Conservation (phyloP, 2,888 invertebrate species). For the Physocephala rufipes region DNA sequence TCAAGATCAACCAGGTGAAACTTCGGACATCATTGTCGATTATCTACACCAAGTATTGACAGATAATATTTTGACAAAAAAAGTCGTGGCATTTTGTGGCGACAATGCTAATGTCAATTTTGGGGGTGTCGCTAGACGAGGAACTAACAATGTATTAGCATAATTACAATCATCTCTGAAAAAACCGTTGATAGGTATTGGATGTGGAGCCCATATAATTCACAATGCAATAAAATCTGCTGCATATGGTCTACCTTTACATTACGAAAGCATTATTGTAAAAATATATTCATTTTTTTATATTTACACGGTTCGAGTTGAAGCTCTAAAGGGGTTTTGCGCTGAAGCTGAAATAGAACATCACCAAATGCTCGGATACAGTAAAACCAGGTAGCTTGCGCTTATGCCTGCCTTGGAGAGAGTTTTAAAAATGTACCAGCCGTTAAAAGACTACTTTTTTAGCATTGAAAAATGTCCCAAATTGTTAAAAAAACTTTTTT, state of each 20-base stretch:
- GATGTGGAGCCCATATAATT: constrained; percentile 38
- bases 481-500: constrained; percentile 32
- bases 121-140: constrained; percentile 34
- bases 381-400: constrained; percentile 39
- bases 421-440: constrained; percentile 35
- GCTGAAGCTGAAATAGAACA: constrained; percentile 37
- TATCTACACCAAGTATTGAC: constrained; percentile 18
- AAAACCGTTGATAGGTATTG: constrained; percentile 38
- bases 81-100: constrained; percentile 32
- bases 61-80: constrained; percentile 32
- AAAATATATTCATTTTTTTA: constrained; percentile 42
- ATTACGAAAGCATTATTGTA: constrained; percentile 37
- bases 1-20: constrained; percentile 36
- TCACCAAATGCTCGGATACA: constrained; percentile 37
- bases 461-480: constrained; percentile 22
- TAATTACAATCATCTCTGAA: constrained; percentile 28
- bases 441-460: constrained; percentile 20
- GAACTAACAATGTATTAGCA: constrained; percentile 39
- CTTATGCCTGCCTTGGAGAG: constrained; percentile 35
- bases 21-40: constrained; percentile 35
- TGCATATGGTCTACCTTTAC: constrained; percentile 37
- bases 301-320: constrained; percentile 36
- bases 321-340: constrained; percentile 38
- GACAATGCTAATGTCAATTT: constrained; percentile 41
- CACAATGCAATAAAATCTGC: constrained; percentile 39